A percentile compares a stretch with the other conserved stretches of the same genome.
Evolutionary conservation across 37 sponge, comb jelly and placozoan genomes (phyloP).

Genomic region (Oscarella lobularis): DNA sequence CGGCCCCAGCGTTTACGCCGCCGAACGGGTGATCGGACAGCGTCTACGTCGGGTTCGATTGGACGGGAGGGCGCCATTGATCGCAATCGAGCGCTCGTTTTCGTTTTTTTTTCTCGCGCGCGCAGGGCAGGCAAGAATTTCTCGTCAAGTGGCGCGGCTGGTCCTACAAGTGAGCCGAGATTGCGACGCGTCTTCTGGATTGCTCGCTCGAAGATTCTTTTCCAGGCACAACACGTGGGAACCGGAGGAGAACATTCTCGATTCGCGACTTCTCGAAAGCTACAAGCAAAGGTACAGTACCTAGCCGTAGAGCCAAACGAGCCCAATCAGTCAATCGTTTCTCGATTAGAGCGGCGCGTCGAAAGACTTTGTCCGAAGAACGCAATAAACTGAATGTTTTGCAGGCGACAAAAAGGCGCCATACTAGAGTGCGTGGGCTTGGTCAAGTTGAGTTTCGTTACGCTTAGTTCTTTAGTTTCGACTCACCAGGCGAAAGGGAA

Average conservation of each 20-base stretch:
- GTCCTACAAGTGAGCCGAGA: not conserved
- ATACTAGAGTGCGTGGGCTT: too few relatives aligned
- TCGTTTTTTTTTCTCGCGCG: too few relatives aligned
- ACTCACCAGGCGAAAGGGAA: too few relatives aligned
- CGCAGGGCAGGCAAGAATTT: not conserved
- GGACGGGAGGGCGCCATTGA: too few relatives aligned
- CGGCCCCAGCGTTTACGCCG: not conserved
- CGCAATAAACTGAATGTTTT: too few relatives aligned
- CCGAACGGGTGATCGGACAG: not conserved
- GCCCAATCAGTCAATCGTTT: too few relatives aligned
- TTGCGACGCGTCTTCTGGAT: not conserved
- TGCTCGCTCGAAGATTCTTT: not conserved
- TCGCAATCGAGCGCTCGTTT: too few relatives aligned
- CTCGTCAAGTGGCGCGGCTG: slow-evolving; percentile 3
- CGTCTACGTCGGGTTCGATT: not conserved
- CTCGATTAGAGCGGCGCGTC: not conserved
- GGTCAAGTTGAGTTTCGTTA: too few relatives aligned
- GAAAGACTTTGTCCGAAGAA: not conserved
- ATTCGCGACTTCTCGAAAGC: not conserved
- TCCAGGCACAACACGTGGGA: not conserved
- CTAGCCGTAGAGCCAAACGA: too few relatives aligned
- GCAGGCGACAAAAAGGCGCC: too few relatives aligned
- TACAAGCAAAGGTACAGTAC: not conserved
- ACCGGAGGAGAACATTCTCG: not conserved
- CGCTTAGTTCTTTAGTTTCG: too few relatives aligned